Percentiles rank a stretch among this genome's conserved stretches.
Conservation (phyloP, 2,113 vertebrate genomes). For the Taurulus bubalis region DNA sequence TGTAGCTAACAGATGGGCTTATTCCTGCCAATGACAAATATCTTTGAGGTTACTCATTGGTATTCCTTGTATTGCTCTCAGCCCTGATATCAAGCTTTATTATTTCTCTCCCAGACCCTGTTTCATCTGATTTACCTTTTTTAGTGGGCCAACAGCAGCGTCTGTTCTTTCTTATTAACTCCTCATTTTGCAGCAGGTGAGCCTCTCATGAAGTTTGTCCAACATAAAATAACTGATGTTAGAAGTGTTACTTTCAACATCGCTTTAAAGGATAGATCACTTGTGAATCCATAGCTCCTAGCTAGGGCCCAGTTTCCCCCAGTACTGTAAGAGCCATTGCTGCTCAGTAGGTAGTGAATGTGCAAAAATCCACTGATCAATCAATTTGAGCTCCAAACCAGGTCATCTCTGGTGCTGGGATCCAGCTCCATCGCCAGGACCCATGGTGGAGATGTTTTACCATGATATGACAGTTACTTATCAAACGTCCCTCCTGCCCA, state of each 20-base stretch:
- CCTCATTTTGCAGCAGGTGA: constrained; percentile 27
- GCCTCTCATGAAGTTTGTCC: constrained; percentile 21
- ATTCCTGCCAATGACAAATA: constrained; percentile 62
- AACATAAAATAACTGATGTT: not conserved
- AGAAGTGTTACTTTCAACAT: not conserved
- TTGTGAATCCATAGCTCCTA: not conserved
- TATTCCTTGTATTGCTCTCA: constrained; percentile 63
- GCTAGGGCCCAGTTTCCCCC: not conserved
- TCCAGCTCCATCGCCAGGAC: not conserved
- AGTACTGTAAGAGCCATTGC: not conserved
- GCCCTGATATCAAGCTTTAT: constrained; percentile 45
- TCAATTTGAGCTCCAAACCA: not conserved
- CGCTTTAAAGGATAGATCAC: not conserved
- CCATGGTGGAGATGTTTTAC: not conserved
- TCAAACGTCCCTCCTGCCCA: no score
- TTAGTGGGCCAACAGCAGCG: constrained; percentile 30
- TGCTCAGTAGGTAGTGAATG: not conserved
- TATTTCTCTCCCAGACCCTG: constrained; percentile 28
- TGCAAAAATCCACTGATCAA: not conserved
- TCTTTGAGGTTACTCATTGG: constrained; percentile 69
- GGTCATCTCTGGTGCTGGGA: not conserved
- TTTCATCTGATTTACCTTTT: constrained; percentile 48
- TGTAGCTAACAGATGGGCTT: constrained; percentile 55
- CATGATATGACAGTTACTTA: not conserved
- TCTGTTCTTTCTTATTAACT: constrained; percentile 43